Percentiles rank a stretch among this genome's conserved stretches.
These are phyloP conservation scores for Scortum barcoo DNA, from an alignment of 2,113 vertebrate genomes.

Conservation along the genomic window DNA sequence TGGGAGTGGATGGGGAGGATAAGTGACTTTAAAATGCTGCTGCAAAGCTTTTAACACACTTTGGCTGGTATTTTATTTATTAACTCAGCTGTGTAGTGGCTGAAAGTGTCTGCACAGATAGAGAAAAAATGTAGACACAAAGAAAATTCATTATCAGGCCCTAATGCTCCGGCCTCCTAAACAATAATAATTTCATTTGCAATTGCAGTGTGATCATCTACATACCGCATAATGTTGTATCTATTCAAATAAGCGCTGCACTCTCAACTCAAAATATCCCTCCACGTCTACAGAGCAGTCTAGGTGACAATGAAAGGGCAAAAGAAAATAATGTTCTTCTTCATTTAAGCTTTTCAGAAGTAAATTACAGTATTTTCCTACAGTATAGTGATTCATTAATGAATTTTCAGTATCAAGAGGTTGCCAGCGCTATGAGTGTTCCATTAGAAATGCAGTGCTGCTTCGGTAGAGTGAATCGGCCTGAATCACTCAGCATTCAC, in stretches of 20 bases:
- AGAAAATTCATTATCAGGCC: conserved; percentile 41
- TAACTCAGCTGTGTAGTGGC: conserved; percentile 28
- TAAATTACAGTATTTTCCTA: conserved; percentile 47
- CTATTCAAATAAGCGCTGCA: conserved; percentile 34
- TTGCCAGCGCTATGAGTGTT: conserved; percentile 46
- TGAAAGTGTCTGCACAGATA: conserved; percentile 41
- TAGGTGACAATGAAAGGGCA: not conserved
- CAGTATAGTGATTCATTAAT: conserved; percentile 55
- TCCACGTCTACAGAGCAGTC: conserved; percentile 2
- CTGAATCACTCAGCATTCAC: conserved; percentile 64
- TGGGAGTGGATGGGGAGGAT: conserved; percentile 4
- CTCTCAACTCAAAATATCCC: not conserved
- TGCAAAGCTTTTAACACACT: conserved; percentile 70
- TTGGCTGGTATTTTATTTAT: conserved; percentile 72
- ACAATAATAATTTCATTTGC: conserved; percentile 49
- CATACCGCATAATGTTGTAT: conserved; percentile 20
- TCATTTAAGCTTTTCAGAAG: conserved; percentile 38
- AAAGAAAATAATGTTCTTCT: conserved; percentile 12
- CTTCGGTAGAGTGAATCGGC: conserved; percentile 49
- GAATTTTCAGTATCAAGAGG: conserved; percentile 47
- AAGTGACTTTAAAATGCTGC: conserved; percentile 44
- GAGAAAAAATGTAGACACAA: conserved; percentile 32
- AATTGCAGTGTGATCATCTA: conserved; percentile 15
- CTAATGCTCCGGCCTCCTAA: conserved; percentile 13
- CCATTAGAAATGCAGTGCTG: conserved; percentile 62